Base-by-base conservation (phyloP, 30 jellyfish, hydroid and myxozoan species). In the Hydractinia echinata region DNA sequence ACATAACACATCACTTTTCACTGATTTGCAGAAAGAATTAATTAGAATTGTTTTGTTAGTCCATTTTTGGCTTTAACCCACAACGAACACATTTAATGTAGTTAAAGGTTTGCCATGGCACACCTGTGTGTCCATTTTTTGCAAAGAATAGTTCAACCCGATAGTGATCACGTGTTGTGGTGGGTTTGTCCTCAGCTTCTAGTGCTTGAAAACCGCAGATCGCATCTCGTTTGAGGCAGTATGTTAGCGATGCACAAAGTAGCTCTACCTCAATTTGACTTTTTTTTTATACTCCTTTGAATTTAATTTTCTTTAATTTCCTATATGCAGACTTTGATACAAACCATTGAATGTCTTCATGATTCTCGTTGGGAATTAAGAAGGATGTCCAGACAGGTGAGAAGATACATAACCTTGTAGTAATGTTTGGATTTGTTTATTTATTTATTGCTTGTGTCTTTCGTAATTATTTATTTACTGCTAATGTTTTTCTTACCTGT, bases 351-450 rank as follows among this genome's bases (percentile, higher is more conserved):
- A 76, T 84, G 95, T 55, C 61, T 89, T 16, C 89, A 78, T 5
- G 95, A 85, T 66, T 53, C 91, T 20, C 81, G 94, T 44, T 89
- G 97, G 97, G 97, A 89, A 60, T 69, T 89, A 21, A 69, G 94
- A 79, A 87, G 97, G 48, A 89, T 89, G 97, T 86, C 97, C 4
- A 74, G 58, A 54, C 97, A 89, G 97, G 97, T 89, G 55, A 19
- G 14, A 11, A 11, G 15, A 13, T 11, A 13, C 69, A 58, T 58
- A 58, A 58, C 44, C 44, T 30, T 0, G 69, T 1, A 58, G 19
- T 58, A 11, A 0, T 58, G 69, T 16, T 16, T 13, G 3, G 2
- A 11, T 58, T 58, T 16, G 69, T 58, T 13, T 58, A 11, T 13
- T 58, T 58, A 11, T 58, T 58, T 16, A 58, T 13, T 58, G 69